A percentile compares a stretch with the other conserved stretches of the same genome.
Evolutionary conservation across 1,140 invertebrate species (phyloP).

Genomic region (Neodiprion pinetum): DNA sequence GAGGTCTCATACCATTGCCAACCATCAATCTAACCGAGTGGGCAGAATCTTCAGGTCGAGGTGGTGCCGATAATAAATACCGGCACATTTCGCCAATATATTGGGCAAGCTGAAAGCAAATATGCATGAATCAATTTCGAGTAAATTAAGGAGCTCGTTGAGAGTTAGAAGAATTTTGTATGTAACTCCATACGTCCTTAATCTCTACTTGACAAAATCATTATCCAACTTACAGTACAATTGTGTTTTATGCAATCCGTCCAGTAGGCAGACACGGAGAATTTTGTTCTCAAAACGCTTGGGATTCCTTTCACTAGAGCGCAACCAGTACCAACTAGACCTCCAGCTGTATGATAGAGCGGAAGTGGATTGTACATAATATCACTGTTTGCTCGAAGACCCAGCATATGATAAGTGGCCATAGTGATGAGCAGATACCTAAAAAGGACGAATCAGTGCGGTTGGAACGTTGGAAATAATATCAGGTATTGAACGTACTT

Average conservation of each 20-base stretch:
- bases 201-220: background rate
- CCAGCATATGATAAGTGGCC: constrained; percentile 55
- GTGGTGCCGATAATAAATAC: constrained; percentile 73
- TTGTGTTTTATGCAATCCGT: constrained; percentile 75
- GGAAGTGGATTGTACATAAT: constrained; percentile 72
- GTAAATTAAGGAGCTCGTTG: background rate
- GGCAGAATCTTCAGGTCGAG: constrained; percentile 55
- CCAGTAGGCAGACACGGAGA: constrained; percentile 81
- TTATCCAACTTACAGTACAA: constrained; percentile 67
- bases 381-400: constrained; percentile 51
- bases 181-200: background rate
- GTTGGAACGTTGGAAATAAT: constrained; percentile 18
- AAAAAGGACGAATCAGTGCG: constrained; percentile 23
- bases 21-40: constrained; percentile 59
- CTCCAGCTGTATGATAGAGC: constrained; percentile 75
- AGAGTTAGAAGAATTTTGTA: background rate
- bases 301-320: constrained; percentile 69
- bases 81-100: constrained; percentile 86
- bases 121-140: background rate
- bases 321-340: constrained; percentile 68
- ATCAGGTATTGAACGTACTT: background rate
- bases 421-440: constrained; percentile 58
- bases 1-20: constrained; percentile 59
- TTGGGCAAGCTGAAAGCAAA: constrained; percentile 67
- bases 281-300: constrained; percentile 73